Evolutionary conservation across 2,797 vertebrate genomes (phyloP).

Genomic region (Triplophysa bombifrons): DNA sequence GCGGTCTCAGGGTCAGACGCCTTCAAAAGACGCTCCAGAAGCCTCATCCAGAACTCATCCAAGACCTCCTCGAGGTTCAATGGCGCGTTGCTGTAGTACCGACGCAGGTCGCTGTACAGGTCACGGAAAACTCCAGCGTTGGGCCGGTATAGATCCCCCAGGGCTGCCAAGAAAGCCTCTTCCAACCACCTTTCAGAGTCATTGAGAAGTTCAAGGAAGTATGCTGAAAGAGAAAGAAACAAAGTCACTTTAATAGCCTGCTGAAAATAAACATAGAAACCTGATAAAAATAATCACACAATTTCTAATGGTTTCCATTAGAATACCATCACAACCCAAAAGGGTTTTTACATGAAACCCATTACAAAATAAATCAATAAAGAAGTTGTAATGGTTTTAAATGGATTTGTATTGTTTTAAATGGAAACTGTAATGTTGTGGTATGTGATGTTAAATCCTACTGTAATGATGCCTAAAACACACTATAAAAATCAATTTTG

Average conservation of each 20-base stretch:
- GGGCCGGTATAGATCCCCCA: conserved; percentile 78
- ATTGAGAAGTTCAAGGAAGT: conserved; percentile 90
- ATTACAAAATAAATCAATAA: too few relatives aligned
- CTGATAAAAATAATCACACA: too few relatives aligned
- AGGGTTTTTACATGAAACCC: too few relatives aligned
- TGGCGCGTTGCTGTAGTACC: conserved; percentile 85
- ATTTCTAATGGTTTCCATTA: too few relatives aligned
- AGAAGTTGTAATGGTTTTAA: too few relatives aligned
- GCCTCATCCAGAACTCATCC: conserved; percentile 91
- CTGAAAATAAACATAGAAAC: too few relatives aligned
- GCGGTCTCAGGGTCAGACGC: conserved; percentile 82
- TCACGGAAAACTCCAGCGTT: conserved; percentile 85
- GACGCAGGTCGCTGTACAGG: conserved; percentile 85
- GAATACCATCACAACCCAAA: too few relatives aligned
- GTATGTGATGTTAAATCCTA: too few relatives aligned
- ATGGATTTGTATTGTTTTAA: too few relatives aligned
- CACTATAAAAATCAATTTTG: too few relatives aligned
- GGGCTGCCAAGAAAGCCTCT: conserved; percentile 76
- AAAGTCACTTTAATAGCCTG: neutral
- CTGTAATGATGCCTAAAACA: too few relatives aligned
- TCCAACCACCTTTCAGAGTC: conserved; percentile 83
- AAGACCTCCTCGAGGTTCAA: conserved; percentile 92
- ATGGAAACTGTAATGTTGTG: too few relatives aligned
- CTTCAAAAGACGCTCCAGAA: conserved; percentile 89
- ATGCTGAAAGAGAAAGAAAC: conserved; percentile 71